These are phyloP conservation scores for Oceanites oceanicus DNA, from an alignment of 2,113 vertebrate species.

Conservation along the genomic window DNA sequence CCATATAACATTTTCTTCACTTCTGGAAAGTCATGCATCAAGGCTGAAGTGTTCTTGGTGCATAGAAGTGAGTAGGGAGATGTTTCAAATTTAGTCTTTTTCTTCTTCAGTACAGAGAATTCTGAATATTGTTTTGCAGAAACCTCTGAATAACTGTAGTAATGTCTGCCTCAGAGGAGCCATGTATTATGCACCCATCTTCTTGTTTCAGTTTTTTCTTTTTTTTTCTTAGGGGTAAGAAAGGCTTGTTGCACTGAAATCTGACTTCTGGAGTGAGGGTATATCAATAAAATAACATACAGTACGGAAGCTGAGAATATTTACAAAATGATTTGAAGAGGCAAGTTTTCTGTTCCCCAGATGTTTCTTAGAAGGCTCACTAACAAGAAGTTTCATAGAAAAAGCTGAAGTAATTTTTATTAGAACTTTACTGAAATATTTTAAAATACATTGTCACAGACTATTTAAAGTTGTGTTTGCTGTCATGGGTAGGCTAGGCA, in stretches of 20 bases:
- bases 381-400: background rate
- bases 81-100: conserved; percentile 29
- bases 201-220: conserved; percentile 2
- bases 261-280: conserved; percentile 2
- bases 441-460: background rate
- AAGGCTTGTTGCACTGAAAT: conserved; percentile 9
- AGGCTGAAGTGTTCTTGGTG: background rate
- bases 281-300: conserved; percentile 47
- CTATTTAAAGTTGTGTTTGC: background rate
- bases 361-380: background rate
- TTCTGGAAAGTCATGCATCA: background rate
- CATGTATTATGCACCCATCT: conserved; percentile 47
- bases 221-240: conserved; percentile 12
- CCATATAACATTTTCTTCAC: background rate
- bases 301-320: background rate
- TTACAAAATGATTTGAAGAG: conserved; percentile 5
- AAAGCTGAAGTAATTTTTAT: background rate
- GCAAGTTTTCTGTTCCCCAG: background rate
- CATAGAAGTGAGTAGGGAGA: background rate
- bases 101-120: conserved; percentile 41
- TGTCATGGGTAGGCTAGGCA: background rate
- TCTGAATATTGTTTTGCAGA: conserved; percentile 50
- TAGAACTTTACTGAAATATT: background rate
- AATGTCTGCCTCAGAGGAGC: conserved; percentile 28
- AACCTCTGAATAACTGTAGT: conserved; percentile 27